Evolutionary conservation across 2,113 vertebrate species (phyloP).

Genomic region (Ploceus nigricollis): DNA sequence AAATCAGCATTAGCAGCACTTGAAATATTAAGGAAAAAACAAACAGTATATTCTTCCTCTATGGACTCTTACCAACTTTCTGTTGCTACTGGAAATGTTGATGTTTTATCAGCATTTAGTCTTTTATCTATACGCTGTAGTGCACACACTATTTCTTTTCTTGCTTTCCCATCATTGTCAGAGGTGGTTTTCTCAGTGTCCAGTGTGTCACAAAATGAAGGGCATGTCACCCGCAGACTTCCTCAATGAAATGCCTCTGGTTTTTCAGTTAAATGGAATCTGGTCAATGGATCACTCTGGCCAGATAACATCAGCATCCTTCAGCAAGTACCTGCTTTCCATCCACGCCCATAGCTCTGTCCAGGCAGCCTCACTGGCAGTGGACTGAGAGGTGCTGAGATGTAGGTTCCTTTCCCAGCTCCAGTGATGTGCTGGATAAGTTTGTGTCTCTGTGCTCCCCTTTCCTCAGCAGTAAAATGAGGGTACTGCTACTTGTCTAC

Average conservation of each 20-base stretch:
- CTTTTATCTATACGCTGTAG: neutral
- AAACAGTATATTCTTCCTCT: neutral
- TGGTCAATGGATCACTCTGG: neutral
- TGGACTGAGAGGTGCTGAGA: neutral
- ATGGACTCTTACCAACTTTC: neutral
- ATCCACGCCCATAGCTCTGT: neutral
- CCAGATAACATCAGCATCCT: neutral
- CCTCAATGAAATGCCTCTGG: neutral
- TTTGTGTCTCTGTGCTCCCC: neutral
- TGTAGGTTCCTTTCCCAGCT: accelerated
- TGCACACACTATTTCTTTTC: neutral
- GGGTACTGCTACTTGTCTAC: neutral
- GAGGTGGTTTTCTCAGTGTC: neutral
- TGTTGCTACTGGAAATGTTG: neutral
- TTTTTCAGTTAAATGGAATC: neutral
- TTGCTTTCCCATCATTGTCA: neutral
- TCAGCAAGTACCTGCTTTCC: neutral
- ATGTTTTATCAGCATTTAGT: neutral
- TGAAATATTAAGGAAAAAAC: neutral
- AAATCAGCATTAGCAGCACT: neutral
- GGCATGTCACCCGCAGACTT: neutral
- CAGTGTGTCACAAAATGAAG: neutral
- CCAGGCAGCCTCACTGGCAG: neutral
- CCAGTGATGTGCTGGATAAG: neutral
- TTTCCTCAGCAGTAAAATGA: neutral